A percentile compares a stretch with the other conserved stretches of the same genome.
phyloP scores from a whole-genome alignment of 92 coral and sea anemone genomes.

The Palythoa heliodiscus region DNA sequence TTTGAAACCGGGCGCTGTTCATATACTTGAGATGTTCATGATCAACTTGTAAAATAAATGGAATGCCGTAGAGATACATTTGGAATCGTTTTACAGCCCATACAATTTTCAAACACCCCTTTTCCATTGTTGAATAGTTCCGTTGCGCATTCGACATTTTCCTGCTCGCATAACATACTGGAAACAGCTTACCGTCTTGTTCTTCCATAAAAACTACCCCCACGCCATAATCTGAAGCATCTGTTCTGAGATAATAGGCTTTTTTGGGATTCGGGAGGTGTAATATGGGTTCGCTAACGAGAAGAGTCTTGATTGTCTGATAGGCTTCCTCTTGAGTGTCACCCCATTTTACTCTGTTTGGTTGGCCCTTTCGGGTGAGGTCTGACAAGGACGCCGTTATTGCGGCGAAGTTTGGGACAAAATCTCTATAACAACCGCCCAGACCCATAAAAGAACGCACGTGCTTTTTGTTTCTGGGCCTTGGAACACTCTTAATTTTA shows the following conservation, averaged over 20 bases:
- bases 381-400: slow-evolving; percentile 48
- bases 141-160: slow-evolving; percentile 20
- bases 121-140: too few species aligned
- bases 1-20: slow-evolving; percentile 51
- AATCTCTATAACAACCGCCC: slow-evolving; percentile 16
- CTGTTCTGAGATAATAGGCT: slow-evolving; percentile 36
- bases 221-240: slow-evolving; percentile 46
- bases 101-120: too few species aligned
- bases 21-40: slow-evolving; percentile 56
- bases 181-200: slow-evolving; percentile 23
- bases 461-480: slow-evolving; percentile 50
- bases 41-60: slow-evolving; percentile 62
- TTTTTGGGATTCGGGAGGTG: slow-evolving; percentile 46
- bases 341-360: neutral
- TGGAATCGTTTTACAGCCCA: slow-evolving; percentile 1
- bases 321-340: slow-evolving; percentile 17
- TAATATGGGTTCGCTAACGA: slow-evolving; percentile 44
- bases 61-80: slow-evolving; percentile 52
- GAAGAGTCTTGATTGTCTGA: slow-evolving; percentile 22
- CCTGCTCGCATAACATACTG: slow-evolving; percentile 45
- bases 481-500: neutral
- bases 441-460: slow-evolving; percentile 47
- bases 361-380: neutral
- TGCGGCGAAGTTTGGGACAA: slow-evolving; percentile 26
- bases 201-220: slow-evolving; percentile 48